Conservation (phyloP, 2,797 vertebrate genomes). For the Ispidina lecontei region DNA sequence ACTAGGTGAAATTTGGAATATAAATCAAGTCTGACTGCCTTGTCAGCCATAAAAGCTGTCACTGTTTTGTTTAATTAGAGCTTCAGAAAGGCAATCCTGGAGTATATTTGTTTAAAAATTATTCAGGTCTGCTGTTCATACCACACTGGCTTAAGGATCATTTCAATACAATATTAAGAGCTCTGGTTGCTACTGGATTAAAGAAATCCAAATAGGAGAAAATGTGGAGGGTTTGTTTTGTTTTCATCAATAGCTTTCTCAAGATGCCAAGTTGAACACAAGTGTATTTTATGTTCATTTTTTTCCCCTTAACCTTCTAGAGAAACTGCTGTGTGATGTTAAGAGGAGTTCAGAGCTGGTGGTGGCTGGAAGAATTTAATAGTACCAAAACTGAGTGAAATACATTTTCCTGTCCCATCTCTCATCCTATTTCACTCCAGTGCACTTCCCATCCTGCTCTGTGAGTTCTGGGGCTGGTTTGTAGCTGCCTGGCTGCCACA, state of each 20-base stretch:
- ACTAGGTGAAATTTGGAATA: not conserved
- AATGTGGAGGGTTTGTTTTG: not conserved
- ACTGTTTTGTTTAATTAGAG: not conserved
- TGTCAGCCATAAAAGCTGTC: not conserved
- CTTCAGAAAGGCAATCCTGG: not conserved
- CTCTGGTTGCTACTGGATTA: not conserved
- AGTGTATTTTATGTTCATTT: not conserved
- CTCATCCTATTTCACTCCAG: not conserved
- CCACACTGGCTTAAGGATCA: not conserved
- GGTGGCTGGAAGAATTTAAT: not conserved
- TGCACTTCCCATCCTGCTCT: not conserved
- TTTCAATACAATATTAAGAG: not conserved
- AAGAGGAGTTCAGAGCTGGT: not conserved
- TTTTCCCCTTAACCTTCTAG: not conserved
- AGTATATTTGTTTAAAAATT: not conserved
- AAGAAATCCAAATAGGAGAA: not conserved
- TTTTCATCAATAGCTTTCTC: not conserved
- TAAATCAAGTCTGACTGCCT: not conserved
- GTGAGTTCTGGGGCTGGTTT: not conserved
- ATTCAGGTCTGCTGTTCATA: not conserved
- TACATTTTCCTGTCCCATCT: not conserved
- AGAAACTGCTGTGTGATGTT: not conserved
- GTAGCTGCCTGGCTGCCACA: not conserved
- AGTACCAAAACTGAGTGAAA: not conserved
- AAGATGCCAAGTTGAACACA: not conserved